Evolutionary conservation across 2,888 invertebrate species (phyloP).

Genomic region (Scotopteryx bipunctaria): DNA sequence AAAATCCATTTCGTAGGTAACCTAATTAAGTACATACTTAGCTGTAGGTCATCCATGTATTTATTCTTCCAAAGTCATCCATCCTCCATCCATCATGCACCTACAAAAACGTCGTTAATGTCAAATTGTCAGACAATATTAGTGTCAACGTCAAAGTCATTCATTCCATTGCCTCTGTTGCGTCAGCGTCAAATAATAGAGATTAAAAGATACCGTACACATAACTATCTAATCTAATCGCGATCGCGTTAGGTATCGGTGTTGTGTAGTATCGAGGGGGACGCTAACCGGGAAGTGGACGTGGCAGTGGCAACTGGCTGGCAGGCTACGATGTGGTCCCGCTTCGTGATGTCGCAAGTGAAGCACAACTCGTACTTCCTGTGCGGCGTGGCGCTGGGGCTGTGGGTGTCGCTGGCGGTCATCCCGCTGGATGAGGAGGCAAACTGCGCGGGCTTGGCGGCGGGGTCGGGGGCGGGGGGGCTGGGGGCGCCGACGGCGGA

Average conservation of each 20-base stretch:
- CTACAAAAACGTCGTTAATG: no score
- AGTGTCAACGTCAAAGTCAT: no score
- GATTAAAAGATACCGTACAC: no score
- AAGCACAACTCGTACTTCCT: slow-evolving; percentile 84
- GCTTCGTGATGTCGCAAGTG: slow-evolving; percentile 74
- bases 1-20: no score
- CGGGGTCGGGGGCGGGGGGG: slow-evolving; percentile 35
- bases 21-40: no score
- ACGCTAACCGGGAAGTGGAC: neutral
- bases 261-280: neutral
- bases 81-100: no score
- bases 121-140: no score
- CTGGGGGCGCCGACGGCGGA: slow-evolving; percentile 42
- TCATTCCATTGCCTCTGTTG: no score
- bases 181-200: no score
- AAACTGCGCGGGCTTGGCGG: slow-evolving; percentile 39
- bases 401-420: slow-evolving; percentile 79
- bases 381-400: slow-evolving; percentile 80
- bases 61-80: no score
- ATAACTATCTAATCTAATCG: neutral
- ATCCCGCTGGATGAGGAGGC: slow-evolving; percentile 72
- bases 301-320: no score
- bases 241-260: neutral
- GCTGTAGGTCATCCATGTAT: no score
- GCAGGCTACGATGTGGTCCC: slow-evolving; percentile 61